phyloP scores from a whole-genome alignment of 2,888 invertebrate species.

The Caenorhabditis sp. region DNA sequence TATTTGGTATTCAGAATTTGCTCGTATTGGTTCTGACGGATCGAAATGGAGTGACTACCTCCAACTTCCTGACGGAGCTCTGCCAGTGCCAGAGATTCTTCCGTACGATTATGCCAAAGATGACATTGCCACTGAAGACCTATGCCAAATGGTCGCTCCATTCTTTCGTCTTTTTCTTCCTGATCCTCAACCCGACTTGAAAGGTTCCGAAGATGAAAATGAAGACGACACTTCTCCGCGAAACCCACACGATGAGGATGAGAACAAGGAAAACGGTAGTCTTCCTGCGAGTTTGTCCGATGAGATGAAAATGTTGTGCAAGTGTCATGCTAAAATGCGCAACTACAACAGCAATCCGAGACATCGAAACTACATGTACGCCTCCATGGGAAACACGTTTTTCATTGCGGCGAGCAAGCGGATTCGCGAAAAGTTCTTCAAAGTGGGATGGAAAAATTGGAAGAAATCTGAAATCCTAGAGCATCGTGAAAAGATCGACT shows the following conservation, averaged over 20 bases:
- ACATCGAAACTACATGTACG: conserved; percentile 37
- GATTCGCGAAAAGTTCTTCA: conserved; percentile 53
- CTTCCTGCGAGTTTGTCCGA: neutral
- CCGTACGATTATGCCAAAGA: conserved; percentile 27
- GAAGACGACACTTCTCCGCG: neutral
- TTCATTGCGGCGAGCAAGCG: conserved; percentile 35
- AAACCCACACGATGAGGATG: conserved; percentile 3
- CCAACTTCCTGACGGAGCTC: neutral
- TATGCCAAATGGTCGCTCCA: conserved; percentile 50
- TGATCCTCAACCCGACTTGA: conserved; percentile 44
- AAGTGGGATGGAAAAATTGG: conserved; percentile 23
- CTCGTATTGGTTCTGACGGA: neutral
- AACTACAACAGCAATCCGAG: conserved; percentile 39
- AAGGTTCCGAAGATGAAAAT: neutral
- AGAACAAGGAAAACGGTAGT: neutral
- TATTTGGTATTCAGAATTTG: conserved; percentile 14
- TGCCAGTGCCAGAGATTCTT: conserved; percentile 32
- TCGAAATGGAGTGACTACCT: conserved; percentile 25
- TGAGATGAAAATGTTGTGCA: conserved; percentile 41
- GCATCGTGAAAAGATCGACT: conserved; percentile 36
- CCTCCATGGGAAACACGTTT: conserved; percentile 7
- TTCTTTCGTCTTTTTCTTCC: conserved; percentile 56
- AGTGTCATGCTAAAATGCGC: conserved; percentile 46
- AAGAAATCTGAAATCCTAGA: conserved; percentile 30
- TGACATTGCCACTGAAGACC: conserved; percentile 21